Evolutionary conservation across 2,888 invertebrate species (phyloP), one percentile per base, ranked within the genome.

Genomic region (Tinea pellionella): DNA sequence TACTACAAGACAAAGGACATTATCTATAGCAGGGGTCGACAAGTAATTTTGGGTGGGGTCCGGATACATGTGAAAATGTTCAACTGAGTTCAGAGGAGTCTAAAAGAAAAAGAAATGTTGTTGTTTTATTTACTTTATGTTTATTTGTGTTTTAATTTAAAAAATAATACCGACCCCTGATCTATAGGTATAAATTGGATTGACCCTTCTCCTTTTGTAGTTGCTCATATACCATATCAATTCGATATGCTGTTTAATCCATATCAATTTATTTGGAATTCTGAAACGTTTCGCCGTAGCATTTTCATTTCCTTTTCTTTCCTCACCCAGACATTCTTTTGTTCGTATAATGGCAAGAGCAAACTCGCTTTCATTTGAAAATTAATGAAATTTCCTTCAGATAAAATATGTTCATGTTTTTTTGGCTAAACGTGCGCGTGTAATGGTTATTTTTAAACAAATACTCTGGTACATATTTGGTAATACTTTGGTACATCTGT

Each of bases 221-320:
- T 6, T 37, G 3, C n/a, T 37, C 37, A 37, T 37, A 30, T 30
- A 37, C 30, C 2, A 43, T 59, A n/a, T 42, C 59, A 42, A 59
- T 16, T 29, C 15, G 13, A 47, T 43, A 29, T 29, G 59, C 47
- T 42, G 42, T 59, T 59, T 59, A 59, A 59, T 59, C 59, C 59
- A 1, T 30, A 59, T 18, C 47, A 43, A 47, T 43, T 59, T 47
- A 47, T 59, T 43, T 15, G 42, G 4, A 47, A 43, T 9, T 8
- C 47, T 13, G 47, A 29, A 53, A 41, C 47, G 19, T 59, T 43
- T 30, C 19, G 47, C 19, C 59, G 19, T 59, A 66, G 64, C 67
- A 71, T 69, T 67, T 71, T 69, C 70, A 71, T 71, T 73, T 70
- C 67, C 66, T 66, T 69, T 69, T 66, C 69, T 69, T 69, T 67